phyloP scores from a whole-genome alignment of 2,888 invertebrate species.

The Lymantria dispar region DNA sequence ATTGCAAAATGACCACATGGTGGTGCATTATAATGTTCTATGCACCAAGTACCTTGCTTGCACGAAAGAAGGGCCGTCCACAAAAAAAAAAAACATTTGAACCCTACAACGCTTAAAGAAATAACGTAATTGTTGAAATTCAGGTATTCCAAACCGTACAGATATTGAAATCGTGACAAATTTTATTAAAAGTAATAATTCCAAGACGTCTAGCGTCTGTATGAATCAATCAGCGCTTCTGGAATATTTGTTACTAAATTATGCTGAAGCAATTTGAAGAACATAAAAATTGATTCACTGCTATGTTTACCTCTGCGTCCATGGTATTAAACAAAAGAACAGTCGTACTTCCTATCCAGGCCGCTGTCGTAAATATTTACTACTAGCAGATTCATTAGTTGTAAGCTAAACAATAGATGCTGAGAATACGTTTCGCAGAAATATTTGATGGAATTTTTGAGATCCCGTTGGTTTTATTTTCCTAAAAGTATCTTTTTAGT shows the following conservation, averaged over 20 bases:
- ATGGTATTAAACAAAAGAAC: background rate
- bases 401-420: background rate
- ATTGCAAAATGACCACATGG: too few species aligned
- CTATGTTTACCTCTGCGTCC: background rate
- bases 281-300: background rate
- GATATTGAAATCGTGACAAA: background rate
- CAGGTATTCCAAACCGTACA: too few species aligned
- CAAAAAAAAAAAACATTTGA: too few species aligned
- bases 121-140: too few species aligned
- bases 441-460: background rate
- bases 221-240: background rate
- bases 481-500: too few species aligned
- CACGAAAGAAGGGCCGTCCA: too few species aligned
- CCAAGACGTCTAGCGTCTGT: background rate
- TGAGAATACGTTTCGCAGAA: background rate
- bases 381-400: background rate
- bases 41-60: too few species aligned
- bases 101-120: too few species aligned
- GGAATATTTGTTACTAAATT: background rate
- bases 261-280: background rate
- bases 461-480: too few species aligned
- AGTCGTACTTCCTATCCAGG: background rate
- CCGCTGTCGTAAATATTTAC: background rate
- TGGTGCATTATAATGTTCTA: too few species aligned
- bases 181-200: background rate